Base-by-base conservation (phyloP, 2,113 vertebrate species). In the Oncorhynchus clarkii region DNA sequence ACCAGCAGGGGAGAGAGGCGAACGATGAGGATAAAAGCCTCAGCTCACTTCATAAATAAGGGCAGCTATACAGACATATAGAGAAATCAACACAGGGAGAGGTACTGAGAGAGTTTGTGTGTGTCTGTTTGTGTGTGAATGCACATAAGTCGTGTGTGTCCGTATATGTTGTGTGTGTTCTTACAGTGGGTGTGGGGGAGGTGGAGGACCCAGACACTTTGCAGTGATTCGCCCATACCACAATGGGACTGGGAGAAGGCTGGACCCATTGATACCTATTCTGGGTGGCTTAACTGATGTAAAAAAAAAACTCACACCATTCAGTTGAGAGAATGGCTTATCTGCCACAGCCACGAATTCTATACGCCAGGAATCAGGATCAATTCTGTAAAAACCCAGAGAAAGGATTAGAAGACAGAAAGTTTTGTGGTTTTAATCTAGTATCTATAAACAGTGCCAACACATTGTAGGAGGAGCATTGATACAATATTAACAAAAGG, bases 51-150 rank as follows among this genome's bases (percentile, higher is more conserved):
- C 77, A 89, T 75, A 88, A 85, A 88, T 91, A 91, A 91, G 87
- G 82, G 87, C 84, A 81, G 87, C 88, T 80, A 51, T 84, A 80
- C 75, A 88, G 88, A 85, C 84, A 87, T 91, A 90, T 88, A 88
- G 85, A 85, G 89, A 85, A 88, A 90, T 90, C 89, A 88, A 87
- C 86, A 80, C 59, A n/a, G 7, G 59, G n/a, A 5, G 60, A 54
- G 49, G 49, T 68, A 31, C 7, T 27, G 71, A 24, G 26, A 16
- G 14, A 27, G 59, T 14, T 22, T 45, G 18, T 14, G 20, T 48
- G 78, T 60, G 71, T 73, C 51, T 76, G 74, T 76, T 49, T 73
- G 71, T 76, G 74, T 74, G 57, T 60, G 69, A 81, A 68, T 9
- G 39, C 39, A 45, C 39, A 11, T 45, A 45, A 11, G 39, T 45